These are phyloP conservation scores for Cephalotes varians DNA, from an alignment of 2,888 invertebrate genomes.

Conservation along the genomic window DNA sequence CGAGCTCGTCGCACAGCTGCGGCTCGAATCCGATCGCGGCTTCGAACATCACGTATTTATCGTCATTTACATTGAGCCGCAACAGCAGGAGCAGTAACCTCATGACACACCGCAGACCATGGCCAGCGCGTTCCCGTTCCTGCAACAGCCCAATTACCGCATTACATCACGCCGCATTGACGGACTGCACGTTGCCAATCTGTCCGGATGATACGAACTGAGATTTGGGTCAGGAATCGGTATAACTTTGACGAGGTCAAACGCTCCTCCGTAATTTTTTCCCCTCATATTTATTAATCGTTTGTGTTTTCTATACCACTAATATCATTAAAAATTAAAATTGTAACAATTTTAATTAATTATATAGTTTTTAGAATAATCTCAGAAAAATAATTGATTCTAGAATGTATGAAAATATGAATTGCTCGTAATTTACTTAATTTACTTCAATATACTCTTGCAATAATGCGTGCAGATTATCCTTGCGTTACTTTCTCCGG, in stretches of 20 bases:
- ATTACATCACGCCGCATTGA: constrained; percentile 27
- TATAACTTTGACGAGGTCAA: neutral
- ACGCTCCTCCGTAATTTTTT: neutral
- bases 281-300: neutral
- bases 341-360: neutral
- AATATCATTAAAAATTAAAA: neutral
- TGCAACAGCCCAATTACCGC: constrained; percentile 64
- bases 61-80: constrained; percentile 76
- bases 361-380: neutral
- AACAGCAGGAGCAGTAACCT: constrained; percentile 78
- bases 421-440: neutral
- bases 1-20: constrained; percentile 78
- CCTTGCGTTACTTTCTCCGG: neutral
- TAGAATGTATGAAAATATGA: neutral
- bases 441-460: neutral
- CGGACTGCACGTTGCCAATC: neutral
- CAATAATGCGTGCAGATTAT: neutral
- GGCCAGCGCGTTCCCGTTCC: constrained; percentile 77
- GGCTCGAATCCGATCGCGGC: constrained; percentile 80
- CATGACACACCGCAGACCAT: constrained; percentile 76
- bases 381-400: neutral
- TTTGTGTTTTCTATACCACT: neutral
- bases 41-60: constrained; percentile 79
- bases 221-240: constrained; percentile 10
- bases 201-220: neutral